Base-by-base conservation (phyloP, 1,140 invertebrate species). In the Trichomalopsis sarcophagae region DNA sequence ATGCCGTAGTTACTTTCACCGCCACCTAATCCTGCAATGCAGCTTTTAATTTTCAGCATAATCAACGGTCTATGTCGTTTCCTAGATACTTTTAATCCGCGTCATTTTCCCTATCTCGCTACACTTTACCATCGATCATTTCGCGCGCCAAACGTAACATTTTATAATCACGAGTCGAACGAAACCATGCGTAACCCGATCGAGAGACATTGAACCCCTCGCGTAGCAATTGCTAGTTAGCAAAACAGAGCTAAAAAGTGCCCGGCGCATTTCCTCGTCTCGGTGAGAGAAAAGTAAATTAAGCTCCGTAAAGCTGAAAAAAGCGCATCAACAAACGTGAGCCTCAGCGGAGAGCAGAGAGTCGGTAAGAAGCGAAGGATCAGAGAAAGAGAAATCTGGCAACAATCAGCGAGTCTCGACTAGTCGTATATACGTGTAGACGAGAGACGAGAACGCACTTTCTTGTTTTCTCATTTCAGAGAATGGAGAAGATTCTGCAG, bases 401-500 rank as follows among this genome's bases (percentile, higher is more conserved):
- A 73, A 82, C 69, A 82, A 82, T 82, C 77, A 80, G 77, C 30
- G 77, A 30, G 68, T 71, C 68, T 27, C 27, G 11, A 71, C 68
- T 30, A 69, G 66, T 69, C n/a, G n/a, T 27, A 73, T 23, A 73
- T 17, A 73, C 69, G 30, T 73, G 5, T 13, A 30, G 0, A 40
- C 9, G 4, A 30, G 23, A 73, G 69, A 40, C 73, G 9, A 10
- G 9, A n/a, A n/a, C 33, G 9, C 73, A 33, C 23, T 30, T 75
- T 75, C 55, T 84, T 79, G 11, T 79, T 85, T 90, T 92, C 27
- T 69, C 23, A 33, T 85, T 87, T 82, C 89, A 95, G 92, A 95
- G 95, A 91, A 94, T 96, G 88, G 94, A 96, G 74, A 93, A 95
- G 55, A 94, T 96, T 62, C 91, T 98, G 74, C 95, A 95, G 88